These are phyloP conservation scores for Dendrocincla tyrannina DNA, from an alignment of 2,797 vertebrate genomes.

Conservation along the genomic window DNA sequence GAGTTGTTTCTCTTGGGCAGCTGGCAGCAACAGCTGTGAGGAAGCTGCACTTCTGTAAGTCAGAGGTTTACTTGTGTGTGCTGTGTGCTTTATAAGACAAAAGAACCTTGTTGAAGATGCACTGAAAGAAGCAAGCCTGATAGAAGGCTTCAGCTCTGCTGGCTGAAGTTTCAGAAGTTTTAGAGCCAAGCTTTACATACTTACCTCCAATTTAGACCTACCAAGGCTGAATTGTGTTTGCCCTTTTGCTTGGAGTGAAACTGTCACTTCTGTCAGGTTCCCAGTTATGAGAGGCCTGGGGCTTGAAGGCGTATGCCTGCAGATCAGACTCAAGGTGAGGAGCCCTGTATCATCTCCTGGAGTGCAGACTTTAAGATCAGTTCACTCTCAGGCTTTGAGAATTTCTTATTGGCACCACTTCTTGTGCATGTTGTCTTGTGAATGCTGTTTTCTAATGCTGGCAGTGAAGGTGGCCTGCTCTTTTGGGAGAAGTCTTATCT, in stretches of 20 bases:
- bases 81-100: not conserved
- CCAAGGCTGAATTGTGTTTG: not conserved
- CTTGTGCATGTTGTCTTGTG: not conserved
- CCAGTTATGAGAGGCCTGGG: not conserved
- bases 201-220: not conserved
- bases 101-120: not conserved
- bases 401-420: not conserved
- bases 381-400: not conserved
- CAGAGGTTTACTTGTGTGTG: not conserved
- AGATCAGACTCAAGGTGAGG: not conserved
- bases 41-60: not conserved
- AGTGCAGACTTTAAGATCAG: not conserved
- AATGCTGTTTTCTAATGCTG: not conserved
- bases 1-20: not conserved
- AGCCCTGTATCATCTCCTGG: not conserved
- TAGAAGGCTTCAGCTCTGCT: not conserved
- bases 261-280: not conserved
- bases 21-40: not conserved
- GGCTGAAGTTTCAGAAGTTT: not conserved
- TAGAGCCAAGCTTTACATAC: not conserved
- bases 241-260: not conserved
- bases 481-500: conserved; percentile 52
- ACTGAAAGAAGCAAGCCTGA: not conserved
- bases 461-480: conserved; percentile 6
- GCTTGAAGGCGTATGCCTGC: not conserved